phyloP scores from a whole-genome alignment of 2,797 vertebrate genomes.

The Eidolon dupreanum region DNA sequence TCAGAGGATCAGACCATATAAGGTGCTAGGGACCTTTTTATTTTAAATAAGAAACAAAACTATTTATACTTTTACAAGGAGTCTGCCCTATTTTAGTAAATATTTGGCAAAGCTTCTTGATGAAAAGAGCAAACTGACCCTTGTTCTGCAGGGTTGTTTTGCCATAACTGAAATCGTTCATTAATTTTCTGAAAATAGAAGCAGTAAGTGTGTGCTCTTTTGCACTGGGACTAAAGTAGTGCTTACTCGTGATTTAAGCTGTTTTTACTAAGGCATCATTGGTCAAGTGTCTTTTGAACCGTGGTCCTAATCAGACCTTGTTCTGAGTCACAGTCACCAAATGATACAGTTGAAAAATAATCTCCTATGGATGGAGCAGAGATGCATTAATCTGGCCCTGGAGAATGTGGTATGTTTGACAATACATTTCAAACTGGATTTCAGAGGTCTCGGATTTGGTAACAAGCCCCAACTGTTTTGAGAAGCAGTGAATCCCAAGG shows the following conservation, averaged over 20 bases:
- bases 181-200: constrained; percentile 82
- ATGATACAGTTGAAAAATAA: constrained; percentile 57
- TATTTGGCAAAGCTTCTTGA: constrained; percentile 88
- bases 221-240: constrained; percentile 58
- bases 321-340: constrained; percentile 38
- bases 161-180: constrained; percentile 81
- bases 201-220: constrained; percentile 67
- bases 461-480: constrained; percentile 64
- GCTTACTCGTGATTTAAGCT: constrained; percentile 58
- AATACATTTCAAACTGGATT: constrained; percentile 56
- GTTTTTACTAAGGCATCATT: constrained; percentile 54
- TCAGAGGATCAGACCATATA: constrained; percentile 88
- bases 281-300: constrained; percentile 44
- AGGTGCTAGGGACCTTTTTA: constrained; percentile 85
- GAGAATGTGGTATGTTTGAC: constrained; percentile 48
- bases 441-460: constrained; percentile 53
- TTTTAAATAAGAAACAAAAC: constrained; percentile 89
- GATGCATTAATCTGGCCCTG: constrained; percentile 15
- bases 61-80: constrained; percentile 89
- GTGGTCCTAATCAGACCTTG: background rate
- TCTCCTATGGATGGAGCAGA: background rate
- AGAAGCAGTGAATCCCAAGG: constrained; percentile 42
- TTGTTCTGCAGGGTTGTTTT: constrained; percentile 81
- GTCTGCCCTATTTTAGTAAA: constrained; percentile 89
- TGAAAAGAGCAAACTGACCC: constrained; percentile 87